phyloP scores from a whole-genome alignment of 2,797 vertebrate species.

The Thamnophis elegans region DNA sequence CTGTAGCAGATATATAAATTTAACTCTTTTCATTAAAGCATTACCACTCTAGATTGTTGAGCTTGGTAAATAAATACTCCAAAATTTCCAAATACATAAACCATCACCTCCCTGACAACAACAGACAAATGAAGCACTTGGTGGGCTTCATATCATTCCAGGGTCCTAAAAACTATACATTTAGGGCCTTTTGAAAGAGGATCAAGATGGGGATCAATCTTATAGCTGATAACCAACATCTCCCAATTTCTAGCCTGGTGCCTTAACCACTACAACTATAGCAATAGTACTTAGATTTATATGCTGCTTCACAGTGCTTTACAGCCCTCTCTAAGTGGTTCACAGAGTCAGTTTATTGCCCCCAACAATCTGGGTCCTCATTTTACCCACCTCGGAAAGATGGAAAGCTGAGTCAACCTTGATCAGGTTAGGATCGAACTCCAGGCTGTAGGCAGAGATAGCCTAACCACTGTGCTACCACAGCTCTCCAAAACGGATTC shows the following conservation, averaged over 20 bases:
- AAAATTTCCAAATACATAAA: background rate
- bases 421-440: background rate
- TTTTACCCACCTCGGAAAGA: background rate
- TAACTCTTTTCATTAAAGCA: background rate
- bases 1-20: background rate
- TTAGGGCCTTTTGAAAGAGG: background rate
- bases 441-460: background rate
- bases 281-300: background rate
- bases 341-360: background rate
- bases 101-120: background rate
- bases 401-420: background rate
- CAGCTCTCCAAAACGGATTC: background rate
- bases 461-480: background rate
- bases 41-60: background rate
- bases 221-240: background rate
- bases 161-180: background rate
- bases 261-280: background rate
- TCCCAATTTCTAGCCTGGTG: background rate
- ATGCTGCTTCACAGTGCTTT: too few species aligned
- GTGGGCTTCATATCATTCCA: background rate
- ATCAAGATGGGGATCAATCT: background rate
- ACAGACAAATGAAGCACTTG: background rate
- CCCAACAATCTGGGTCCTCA: background rate
- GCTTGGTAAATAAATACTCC: background rate
- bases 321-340: background rate